These are phyloP conservation scores for Lucilia sericata DNA, from an alignment of 1,140 invertebrate genomes.

Conservation along the genomic window DNA sequence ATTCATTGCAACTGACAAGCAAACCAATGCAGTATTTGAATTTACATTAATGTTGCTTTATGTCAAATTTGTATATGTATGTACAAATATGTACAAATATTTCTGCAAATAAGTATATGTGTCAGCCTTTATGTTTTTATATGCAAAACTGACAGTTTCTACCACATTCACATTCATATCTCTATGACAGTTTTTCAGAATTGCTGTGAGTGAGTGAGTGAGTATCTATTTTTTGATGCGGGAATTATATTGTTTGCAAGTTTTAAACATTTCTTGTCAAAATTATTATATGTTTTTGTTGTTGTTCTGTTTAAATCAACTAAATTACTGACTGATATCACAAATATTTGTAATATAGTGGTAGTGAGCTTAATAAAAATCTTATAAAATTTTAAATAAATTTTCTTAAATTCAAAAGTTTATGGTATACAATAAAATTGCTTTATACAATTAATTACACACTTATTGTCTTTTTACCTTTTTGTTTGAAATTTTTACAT, in stretches of 20 bases:
- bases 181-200: slow-evolving; percentile 1
- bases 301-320: too few species aligned
- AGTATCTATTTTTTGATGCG: background rate
- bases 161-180: slow-evolving; percentile 17
- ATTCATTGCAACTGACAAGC: slow-evolving; percentile 9
- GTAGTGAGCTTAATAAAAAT: too few species aligned
- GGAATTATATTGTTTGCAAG: slow-evolving; percentile 23
- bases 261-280: slow-evolving; percentile 3
- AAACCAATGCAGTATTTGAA: slow-evolving; percentile 1
- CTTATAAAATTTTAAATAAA: too few species aligned
- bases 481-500: too few species aligned
- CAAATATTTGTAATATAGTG: too few species aligned
- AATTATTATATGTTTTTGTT: too few species aligned
- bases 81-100: background rate
- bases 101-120: background rate
- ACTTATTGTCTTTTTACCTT: too few species aligned
- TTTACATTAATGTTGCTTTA: background rate
- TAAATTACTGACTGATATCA: too few species aligned
- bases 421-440: too few species aligned
- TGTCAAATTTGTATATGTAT: background rate
- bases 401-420: too few species aligned
- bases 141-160: background rate
- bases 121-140: background rate
- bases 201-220: background rate
- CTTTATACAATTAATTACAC: too few species aligned